A percentile compares a stretch with the other conserved stretches of the same genome.
phyloP scores from a whole-genome alignment of 2,797 vertebrate genomes.

The Gallinago stenura region DNA sequence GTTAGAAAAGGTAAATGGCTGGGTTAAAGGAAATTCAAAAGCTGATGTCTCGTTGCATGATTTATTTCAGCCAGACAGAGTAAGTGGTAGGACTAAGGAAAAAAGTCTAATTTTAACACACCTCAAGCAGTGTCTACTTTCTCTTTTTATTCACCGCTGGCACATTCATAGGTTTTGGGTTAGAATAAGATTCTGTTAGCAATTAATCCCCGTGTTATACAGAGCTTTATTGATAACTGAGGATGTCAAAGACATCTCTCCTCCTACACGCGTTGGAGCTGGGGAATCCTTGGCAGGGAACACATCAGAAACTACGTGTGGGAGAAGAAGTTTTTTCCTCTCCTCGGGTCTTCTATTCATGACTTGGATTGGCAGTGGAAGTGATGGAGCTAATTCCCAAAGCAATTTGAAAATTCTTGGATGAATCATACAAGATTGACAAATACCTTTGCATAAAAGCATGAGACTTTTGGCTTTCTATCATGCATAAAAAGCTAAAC shows the following conservation, averaged over 20 bases:
- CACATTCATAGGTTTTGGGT: neutral
- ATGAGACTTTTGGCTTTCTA: neutral
- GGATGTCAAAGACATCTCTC: neutral
- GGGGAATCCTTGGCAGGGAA: neutral
- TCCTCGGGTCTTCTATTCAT: neutral
- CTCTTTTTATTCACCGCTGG: neutral
- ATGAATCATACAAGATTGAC: neutral
- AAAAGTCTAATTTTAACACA: neutral
- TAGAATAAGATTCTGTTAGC: neutral
- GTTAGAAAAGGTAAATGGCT: neutral
- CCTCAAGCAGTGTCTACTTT: neutral
- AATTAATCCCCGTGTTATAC: neutral
- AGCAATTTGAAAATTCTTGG: neutral
- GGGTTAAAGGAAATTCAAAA: neutral
- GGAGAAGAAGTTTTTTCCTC: neutral
- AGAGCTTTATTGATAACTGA: neutral
- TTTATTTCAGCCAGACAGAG: neutral
- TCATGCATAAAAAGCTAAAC: neutral
- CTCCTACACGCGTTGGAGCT: fast-evolving
- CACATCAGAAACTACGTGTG: neutral
- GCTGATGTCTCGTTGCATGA: neutral
- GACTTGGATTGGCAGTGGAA: neutral
- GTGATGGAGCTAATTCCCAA: neutral
- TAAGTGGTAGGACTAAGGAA: neutral
- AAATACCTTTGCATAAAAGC: neutral